Evolutionary conservation across 2,888 invertebrate genomes (phyloP).

Genomic region (Trisateles emortualis): DNA sequence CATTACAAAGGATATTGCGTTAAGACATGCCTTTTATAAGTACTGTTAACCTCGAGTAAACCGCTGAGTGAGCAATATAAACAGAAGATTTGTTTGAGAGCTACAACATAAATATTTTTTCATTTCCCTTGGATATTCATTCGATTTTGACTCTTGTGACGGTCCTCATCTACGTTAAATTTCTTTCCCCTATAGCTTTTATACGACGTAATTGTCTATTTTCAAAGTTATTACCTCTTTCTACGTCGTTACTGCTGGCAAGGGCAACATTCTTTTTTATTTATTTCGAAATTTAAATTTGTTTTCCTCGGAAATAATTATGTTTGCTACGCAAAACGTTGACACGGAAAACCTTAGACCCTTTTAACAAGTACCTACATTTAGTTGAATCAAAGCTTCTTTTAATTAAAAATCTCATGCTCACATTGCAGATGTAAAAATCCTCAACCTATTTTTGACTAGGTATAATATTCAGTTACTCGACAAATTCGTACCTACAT

Average conservation of each 20-base stretch:
- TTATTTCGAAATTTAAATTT: background rate
- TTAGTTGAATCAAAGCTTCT: background rate
- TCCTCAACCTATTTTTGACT: too few relatives aligned
- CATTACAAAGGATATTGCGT: constrained; percentile 31
- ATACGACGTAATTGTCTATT: constrained; percentile 45
- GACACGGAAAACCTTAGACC: too few relatives aligned
- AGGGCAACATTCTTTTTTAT: background rate
- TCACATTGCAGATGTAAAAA: background rate
- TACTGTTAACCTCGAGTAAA: constrained; percentile 34
- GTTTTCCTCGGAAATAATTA: background rate
- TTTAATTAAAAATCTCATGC: background rate
- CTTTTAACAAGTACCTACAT: too few relatives aligned
- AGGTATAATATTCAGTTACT: too few relatives aligned
- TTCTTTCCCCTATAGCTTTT: constrained; percentile 46
- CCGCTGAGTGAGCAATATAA: constrained; percentile 46
- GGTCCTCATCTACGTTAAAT: constrained; percentile 56
- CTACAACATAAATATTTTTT: constrained; percentile 55
- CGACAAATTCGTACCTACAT: too few relatives aligned
- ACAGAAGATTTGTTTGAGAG: constrained; percentile 44
- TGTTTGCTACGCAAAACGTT: too few relatives aligned
- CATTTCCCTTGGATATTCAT: constrained; percentile 57
- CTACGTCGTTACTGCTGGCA: background rate
- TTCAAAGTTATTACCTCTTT: constrained; percentile 35
- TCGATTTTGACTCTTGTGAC: constrained; percentile 57
- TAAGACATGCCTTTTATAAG: constrained; percentile 25